phyloP scores from a whole-genome alignment of 1,140 invertebrate genomes.

The Drosophila azteca region DNA sequence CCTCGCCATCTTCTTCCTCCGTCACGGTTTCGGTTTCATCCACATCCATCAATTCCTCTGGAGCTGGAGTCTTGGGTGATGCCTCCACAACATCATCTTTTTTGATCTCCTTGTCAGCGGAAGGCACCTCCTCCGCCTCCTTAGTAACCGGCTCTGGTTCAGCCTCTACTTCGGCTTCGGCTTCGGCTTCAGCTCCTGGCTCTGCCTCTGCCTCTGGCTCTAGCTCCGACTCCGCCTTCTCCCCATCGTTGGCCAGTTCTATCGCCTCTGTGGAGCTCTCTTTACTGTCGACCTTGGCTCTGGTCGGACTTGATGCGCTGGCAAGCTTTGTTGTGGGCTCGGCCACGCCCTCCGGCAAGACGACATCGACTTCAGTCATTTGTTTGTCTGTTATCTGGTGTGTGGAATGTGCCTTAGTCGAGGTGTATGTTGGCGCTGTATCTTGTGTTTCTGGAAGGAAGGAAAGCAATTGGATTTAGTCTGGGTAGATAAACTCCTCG shows the following conservation, averaged over 20 bases:
- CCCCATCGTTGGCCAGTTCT: conserved; percentile 8
- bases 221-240: conserved; percentile 13
- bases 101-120: conserved; percentile 15
- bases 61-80: conserved; percentile 37
- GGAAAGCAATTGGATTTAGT: not conserved
- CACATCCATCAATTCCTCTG: conserved; percentile 54
- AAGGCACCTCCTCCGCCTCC: conserved; percentile 6
- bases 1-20: conserved; percentile 51
- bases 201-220: conserved; percentile 26
- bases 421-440: conserved; percentile 33
- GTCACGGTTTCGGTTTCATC: conserved; percentile 36
- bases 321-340: conserved; percentile 71
- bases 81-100: conserved; percentile 42
- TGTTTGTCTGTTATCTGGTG: conserved; percentile 55
- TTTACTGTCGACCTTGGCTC: conserved; percentile 8
- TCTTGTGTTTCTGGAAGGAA: conserved; percentile 35
- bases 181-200: too few species aligned
- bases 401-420: conserved; percentile 67
- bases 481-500: too few species aligned
- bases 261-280: conserved; percentile 7
- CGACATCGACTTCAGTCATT: conserved; percentile 83
- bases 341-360: conserved; percentile 79
- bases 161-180: not conserved
- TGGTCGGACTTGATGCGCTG: conserved; percentile 53
- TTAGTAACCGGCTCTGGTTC: conserved; percentile 15